Percentiles rank a stretch among this genome's conserved stretches.
These are phyloP conservation scores for Eupithecia subfuscata DNA, from an alignment of 2,888 invertebrate species.

Conservation along the genomic window DNA sequence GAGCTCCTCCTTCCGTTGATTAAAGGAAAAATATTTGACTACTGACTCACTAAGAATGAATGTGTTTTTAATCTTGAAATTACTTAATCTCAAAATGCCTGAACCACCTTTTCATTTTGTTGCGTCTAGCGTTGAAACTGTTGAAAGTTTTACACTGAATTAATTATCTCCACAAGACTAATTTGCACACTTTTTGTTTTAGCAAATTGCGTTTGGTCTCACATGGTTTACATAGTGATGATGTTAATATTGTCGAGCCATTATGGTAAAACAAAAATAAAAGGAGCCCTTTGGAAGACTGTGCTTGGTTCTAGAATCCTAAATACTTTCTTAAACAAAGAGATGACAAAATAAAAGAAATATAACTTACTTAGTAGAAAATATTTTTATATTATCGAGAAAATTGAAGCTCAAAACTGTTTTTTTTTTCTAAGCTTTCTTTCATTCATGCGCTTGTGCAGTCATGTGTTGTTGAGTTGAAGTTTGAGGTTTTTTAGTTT, in stretches of 20 bases:
- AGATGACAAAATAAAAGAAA: neutral
- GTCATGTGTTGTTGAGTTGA: neutral
- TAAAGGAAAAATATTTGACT: neutral
- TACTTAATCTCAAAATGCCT: neutral
- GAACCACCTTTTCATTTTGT: neutral
- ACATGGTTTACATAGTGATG: neutral
- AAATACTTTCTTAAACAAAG: too few species aligned
- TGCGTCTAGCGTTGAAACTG: neutral
- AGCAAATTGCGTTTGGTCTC: neutral
- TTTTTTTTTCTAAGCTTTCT: too few species aligned
- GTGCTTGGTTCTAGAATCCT: neutral
- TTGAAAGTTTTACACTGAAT: neutral
- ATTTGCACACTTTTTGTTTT: neutral
- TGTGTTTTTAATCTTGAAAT: neutral
- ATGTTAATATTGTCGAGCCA: neutral
- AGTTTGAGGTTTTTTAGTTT: neutral
- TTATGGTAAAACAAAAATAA: neutral
- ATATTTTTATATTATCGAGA: too few species aligned
- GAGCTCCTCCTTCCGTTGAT: neutral
- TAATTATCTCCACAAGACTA: conserved; percentile 2
- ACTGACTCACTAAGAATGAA: neutral
- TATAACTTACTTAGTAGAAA: too few species aligned
- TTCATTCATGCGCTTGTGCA: neutral
- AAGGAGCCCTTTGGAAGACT: neutral
- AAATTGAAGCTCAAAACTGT: too few species aligned